Base-by-base conservation (phyloP, 2,888 invertebrate genomes). In the Aspidapion aeneum region DNA sequence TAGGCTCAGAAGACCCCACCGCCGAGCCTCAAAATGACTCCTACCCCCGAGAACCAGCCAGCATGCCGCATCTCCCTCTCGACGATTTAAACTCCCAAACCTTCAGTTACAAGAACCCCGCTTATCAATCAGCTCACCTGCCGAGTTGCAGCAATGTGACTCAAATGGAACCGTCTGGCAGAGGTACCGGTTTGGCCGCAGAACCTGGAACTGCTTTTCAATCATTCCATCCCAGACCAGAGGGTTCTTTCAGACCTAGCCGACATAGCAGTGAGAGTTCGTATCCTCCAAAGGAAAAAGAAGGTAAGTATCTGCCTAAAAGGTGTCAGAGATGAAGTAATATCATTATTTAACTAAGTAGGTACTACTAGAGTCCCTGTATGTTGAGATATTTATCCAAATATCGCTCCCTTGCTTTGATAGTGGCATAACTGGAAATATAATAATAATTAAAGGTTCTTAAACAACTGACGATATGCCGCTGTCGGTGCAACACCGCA, bases 71-170 rank as follows among this genome's bases (percentile, higher is more conserved):
- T 59, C 78, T 84, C 58, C 78, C 82, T n/a, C 3, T 35, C 35
- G 72, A 76, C 21, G 79, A 77, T 3, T 18, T 5, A 22, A 76
- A 77, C 63, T 73, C 77, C 1, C 81, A 84, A 65, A 57, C 63
- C 51, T 90, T 90, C 78, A 89, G 87, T 73, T 87, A 91, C 75
- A 85, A 88, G 61, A 90, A 87, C 73, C 90, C 90, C 0, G 84
- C 87, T 49, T 91, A 91, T 75, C 90, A 90, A 74, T 90, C 90
- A 66, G 91, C 90, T 16, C 88, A 90, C 74, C 84, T 90, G 1
- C 85, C 83, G 65, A 63, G 63, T 35, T 58, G 58, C 35, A 52
- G 56, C 16, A 55, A 52, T 21, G 49, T 62, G 50, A 59, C 62
- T 51, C 20, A 17, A 18, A 57, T 35, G 35, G 35, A 35, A 35